Conservation (phyloP, 2,797 vertebrate genomes). For the Mallotus villosus region DNA sequence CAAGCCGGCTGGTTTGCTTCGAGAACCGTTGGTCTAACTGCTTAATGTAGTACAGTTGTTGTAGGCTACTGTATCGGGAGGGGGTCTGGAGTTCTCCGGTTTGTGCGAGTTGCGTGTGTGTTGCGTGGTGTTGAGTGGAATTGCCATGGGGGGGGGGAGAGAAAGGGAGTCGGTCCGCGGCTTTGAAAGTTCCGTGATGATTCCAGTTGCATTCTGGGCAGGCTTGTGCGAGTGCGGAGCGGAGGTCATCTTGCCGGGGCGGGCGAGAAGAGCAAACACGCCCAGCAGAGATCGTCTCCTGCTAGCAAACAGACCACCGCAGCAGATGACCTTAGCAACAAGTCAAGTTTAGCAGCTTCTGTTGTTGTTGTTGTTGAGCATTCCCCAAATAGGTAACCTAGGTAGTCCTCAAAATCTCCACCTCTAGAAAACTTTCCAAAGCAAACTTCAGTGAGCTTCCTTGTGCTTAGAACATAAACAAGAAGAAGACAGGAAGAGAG, state of each 20-base stretch:
- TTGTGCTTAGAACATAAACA: neutral
- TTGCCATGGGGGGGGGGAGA: neutral
- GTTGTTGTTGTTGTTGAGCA: neutral
- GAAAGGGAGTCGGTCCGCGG: too few relatives aligned
- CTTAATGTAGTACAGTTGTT: constrained; percentile 1
- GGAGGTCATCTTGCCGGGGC: too few relatives aligned
- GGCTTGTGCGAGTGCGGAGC: too few relatives aligned
- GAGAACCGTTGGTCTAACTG: too few relatives aligned
- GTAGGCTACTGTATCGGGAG: too few relatives aligned
- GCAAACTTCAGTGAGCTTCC: too few relatives aligned
- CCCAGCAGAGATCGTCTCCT: neutral
- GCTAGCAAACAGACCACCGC: neutral
- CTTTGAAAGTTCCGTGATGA: neutral
- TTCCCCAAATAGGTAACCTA: too few relatives aligned
- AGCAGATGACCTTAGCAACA: neutral
- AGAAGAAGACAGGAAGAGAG: neutral
- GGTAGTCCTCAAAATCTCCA: too few relatives aligned
- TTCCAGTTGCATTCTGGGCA: neutral
- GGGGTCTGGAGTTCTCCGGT: too few relatives aligned
- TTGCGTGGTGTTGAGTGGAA: constrained; percentile 29
- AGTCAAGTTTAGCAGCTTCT: neutral
- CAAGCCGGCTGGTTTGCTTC: too few relatives aligned
- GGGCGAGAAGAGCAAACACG: neutral
- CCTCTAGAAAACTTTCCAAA: too few relatives aligned
- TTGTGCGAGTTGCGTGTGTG: too few relatives aligned